phyloP scores from a whole-genome alignment of 2,888 invertebrate species.

The Cataglyphis rosenhaueri region DNA sequence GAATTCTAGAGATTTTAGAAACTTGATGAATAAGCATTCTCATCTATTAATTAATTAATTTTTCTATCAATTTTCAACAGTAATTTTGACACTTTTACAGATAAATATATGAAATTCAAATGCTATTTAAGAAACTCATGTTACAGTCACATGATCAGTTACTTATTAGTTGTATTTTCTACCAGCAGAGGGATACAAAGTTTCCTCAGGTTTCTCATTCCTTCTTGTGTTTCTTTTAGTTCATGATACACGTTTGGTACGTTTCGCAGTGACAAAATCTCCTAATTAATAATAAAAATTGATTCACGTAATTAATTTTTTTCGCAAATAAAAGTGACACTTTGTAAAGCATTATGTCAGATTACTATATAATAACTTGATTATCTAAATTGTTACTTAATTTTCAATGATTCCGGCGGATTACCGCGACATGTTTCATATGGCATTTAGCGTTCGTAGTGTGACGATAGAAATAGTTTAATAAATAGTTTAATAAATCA shows the following conservation, averaged over 20 bases:
- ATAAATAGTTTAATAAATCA: slow-evolving; percentile 11
- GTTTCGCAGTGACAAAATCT: slow-evolving; percentile 63
- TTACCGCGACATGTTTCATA: slow-evolving; percentile 61
- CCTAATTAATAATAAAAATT: slow-evolving; percentile 74
- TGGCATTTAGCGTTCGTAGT: slow-evolving; percentile 39
- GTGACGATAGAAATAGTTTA: slow-evolving; percentile 68
- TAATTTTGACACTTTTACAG: not conserved
- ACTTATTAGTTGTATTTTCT: not conserved
- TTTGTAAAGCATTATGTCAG: slow-evolving; percentile 22
- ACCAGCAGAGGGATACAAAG: not conserved
- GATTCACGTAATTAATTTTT: slow-evolving; percentile 58
- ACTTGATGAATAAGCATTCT: not conserved
- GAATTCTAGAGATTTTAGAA: too few species aligned
- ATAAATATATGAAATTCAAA: not conserved
- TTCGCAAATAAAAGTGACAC: slow-evolving; percentile 72
- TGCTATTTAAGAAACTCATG: not conserved
- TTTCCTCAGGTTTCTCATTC: slow-evolving; percentile 58
- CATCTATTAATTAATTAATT: not conserved
- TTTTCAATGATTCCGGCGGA: slow-evolving; percentile 75
- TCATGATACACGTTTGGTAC: slow-evolving; percentile 78
- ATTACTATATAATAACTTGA: slow-evolving; percentile 24
- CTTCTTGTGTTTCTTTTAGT: slow-evolving; percentile 78
- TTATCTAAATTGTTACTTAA: slow-evolving; percentile 44
- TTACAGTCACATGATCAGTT: not conserved
- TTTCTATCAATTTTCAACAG: not conserved